A percentile compares a stretch with the other conserved stretches of the same genome.
These are phyloP conservation scores for Sarcophaga variegata DNA, from an alignment of 2,888 invertebrate species.

Conservation along the genomic window DNA sequence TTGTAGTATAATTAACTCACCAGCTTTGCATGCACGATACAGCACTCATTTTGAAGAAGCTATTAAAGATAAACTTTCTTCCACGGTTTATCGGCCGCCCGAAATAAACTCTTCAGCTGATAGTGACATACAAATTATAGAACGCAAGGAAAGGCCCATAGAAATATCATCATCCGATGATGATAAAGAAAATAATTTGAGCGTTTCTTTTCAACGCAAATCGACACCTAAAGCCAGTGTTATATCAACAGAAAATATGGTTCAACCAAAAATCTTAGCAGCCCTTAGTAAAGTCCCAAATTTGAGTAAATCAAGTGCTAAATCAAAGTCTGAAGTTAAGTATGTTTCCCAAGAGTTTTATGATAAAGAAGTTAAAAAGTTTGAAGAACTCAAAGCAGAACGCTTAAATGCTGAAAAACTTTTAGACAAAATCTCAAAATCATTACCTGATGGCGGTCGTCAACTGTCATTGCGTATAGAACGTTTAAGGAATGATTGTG, in stretches of 20 bases:
- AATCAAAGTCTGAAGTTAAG: not conserved
- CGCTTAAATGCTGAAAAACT: slow-evolving; percentile 79
- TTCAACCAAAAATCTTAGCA: slow-evolving; percentile 75
- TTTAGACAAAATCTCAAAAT: slow-evolving; percentile 74
- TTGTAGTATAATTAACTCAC: slow-evolving; percentile 47
- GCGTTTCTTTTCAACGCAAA: slow-evolving; percentile 29
- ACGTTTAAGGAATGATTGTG: slow-evolving; percentile 82
- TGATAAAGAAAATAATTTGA: slow-evolving; percentile 67
- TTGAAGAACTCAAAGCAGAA: slow-evolving; percentile 82
- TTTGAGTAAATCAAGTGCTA: slow-evolving; percentile 25
- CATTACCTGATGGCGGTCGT: slow-evolving; percentile 86
- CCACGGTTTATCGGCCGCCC: slow-evolving; percentile 72
- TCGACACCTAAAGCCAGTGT: slow-evolving; percentile 3
- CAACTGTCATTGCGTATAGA: slow-evolving; percentile 83
- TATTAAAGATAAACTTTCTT: slow-evolving; percentile 75
- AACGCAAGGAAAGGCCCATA: slow-evolving; percentile 73
- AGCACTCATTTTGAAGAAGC: slow-evolving; percentile 74
- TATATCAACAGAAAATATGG: slow-evolving; percentile 43
- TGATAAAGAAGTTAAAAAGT: slow-evolving; percentile 82
- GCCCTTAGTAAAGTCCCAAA: slow-evolving; percentile 21
- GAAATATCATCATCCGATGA: slow-evolving; percentile 73
- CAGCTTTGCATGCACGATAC: slow-evolving; percentile 72
- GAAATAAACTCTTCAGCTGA: slow-evolving; percentile 58
- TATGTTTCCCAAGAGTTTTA: slow-evolving; percentile 75
- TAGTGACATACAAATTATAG: slow-evolving; percentile 76